phyloP scores from a whole-genome alignment of 2,113 vertebrate genomes.

The Crotalus helleri region DNA sequence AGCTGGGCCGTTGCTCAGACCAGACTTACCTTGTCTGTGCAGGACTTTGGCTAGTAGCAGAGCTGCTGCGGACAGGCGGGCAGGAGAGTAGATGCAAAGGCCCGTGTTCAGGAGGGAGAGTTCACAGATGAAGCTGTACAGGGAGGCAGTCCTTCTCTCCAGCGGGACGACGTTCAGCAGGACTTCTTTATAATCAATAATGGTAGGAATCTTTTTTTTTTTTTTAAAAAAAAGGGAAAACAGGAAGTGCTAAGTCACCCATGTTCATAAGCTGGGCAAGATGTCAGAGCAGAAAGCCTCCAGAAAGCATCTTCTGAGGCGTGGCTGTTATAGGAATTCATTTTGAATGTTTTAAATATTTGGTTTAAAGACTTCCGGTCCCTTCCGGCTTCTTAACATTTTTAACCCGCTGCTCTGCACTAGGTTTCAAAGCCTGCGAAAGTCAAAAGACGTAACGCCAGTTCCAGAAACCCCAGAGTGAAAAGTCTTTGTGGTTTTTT shows the following conservation, averaged over 20 bases:
- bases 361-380: not conserved
- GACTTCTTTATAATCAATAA: constrained; percentile 92
- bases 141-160: constrained; percentile 78
- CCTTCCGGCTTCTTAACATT: not conserved
- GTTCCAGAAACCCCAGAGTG: no score
- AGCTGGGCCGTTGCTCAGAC: not conserved
- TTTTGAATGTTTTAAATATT: not conserved
- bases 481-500: no score
- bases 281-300: not conserved
- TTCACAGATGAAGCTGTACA: constrained; percentile 92
- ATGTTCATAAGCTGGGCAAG: no score
- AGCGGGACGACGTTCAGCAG: constrained; percentile 74
- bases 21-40: constrained; percentile 81
- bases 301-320: not conserved
- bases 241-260: not conserved
- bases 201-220: constrained; percentile 77
- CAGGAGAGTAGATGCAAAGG: constrained; percentile 76
- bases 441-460: not conserved
- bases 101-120: constrained; percentile 87
- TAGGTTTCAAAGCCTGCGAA: not conserved
- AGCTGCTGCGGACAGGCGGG: constrained; percentile 80
- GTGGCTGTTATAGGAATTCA: not conserved
- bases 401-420: not conserved
- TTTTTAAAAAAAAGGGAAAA: not conserved
- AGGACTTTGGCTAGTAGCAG: constrained; percentile 83